phyloP scores from a whole-genome alignment of 2,888 invertebrate species.

The Ochropleura plecta region DNA sequence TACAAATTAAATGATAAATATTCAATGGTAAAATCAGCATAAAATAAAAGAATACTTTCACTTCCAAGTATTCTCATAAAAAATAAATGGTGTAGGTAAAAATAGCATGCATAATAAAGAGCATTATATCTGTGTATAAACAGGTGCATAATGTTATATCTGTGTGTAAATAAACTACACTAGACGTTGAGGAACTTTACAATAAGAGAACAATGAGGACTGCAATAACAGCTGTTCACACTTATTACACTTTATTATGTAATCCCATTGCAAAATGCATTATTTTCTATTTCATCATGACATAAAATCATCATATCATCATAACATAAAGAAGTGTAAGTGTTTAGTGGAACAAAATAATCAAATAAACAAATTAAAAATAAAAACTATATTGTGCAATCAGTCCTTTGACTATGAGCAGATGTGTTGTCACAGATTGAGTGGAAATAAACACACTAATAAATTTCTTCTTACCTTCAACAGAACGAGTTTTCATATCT shows the following conservation, averaged over 20 bases:
- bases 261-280: conserved; percentile 7
- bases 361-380: too few species aligned
- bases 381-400: too few species aligned
- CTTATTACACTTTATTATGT: not conserved
- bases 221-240: conserved; percentile 30
- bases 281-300: too few species aligned
- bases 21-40: not conserved
- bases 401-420: too few species aligned
- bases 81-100: not conserved
- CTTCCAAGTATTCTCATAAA: not conserved
- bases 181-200: conserved; percentile 1
- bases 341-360: too few species aligned
- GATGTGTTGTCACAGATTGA: too few species aligned
- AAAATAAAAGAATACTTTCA: not conserved
- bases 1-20: conserved; percentile 8
- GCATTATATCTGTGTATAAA: not conserved
- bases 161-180: not conserved
- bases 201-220: conserved; percentile 37
- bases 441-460: not conserved
- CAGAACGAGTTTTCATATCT: conserved; percentile 93
- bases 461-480: conserved; percentile 84
- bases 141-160: not conserved
- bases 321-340: too few species aligned
- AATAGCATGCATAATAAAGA: not conserved
- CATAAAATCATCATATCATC: too few species aligned